These are phyloP conservation scores for Argyrosomus japonicus DNA, from an alignment of 2,113 vertebrate species.

Conservation along the genomic window DNA sequence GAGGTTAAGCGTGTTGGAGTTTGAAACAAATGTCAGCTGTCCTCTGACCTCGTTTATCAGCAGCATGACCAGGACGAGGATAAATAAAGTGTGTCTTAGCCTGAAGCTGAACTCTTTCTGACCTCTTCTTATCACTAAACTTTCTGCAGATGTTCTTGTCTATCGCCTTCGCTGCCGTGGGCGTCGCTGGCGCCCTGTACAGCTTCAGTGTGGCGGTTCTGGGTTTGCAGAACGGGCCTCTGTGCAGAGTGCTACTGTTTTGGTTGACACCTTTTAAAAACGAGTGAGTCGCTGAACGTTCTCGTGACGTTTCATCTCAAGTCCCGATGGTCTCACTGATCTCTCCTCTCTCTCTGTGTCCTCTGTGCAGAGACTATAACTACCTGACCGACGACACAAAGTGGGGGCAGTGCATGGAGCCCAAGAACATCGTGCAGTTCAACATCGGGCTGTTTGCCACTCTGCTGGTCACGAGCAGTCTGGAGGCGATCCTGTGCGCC, in stretches of 20 bases:
- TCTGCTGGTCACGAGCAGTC: constrained; percentile 68
- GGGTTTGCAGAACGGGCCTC: constrained; percentile 82
- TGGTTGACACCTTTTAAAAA: constrained; percentile 81
- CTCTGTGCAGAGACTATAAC: constrained; percentile 31
- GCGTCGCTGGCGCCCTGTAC: constrained; percentile 81
- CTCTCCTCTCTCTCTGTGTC: not conserved
- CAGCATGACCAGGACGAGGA: not conserved
- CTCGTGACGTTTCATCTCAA: accelerated
- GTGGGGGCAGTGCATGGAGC: constrained; percentile 67
- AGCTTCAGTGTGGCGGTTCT: constrained; percentile 78
- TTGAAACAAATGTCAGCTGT: not conserved
- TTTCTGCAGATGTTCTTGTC: constrained; percentile 86
- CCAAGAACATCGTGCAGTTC: constrained; percentile 78
- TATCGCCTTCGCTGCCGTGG: constrained; percentile 83
- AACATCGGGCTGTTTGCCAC: constrained; percentile 81
- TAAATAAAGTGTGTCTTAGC: not conserved
- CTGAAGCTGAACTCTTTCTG: not conserved
- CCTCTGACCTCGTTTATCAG: not conserved
- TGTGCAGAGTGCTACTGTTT: not conserved
- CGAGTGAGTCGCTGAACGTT: constrained; percentile 54
- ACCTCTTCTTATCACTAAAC: not conserved
- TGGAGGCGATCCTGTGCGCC: constrained; percentile 80
- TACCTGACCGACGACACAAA: constrained; percentile 68
- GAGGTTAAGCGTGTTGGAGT: not conserved
- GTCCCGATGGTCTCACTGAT: too few relatives aligned